Conservation (phyloP, 2,888 invertebrate species). For the Dynastes hyllus region DNA sequence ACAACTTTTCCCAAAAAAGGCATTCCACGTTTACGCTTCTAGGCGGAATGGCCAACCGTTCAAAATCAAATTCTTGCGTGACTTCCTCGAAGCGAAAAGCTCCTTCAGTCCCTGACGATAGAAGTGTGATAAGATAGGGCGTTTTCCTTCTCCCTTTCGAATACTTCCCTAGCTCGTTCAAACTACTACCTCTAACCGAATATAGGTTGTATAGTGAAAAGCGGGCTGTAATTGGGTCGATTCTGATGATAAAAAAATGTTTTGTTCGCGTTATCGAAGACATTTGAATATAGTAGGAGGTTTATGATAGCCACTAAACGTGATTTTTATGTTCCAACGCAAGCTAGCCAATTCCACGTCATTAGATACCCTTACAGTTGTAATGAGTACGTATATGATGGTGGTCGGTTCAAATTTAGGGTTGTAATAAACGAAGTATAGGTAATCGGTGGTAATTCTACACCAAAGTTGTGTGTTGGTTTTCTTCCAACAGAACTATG, state of each 20-base stretch:
- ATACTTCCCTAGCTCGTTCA: background rate
- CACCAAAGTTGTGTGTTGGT: too few relatives aligned
- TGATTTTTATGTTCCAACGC: conserved; percentile 11
- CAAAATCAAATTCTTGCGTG: conserved; percentile 43
- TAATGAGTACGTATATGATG: too few relatives aligned
- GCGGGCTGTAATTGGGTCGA: conserved; percentile 10
- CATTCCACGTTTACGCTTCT: background rate
- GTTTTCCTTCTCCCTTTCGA: background rate
- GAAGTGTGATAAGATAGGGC: conserved; percentile 18
- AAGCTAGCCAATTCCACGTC: background rate
- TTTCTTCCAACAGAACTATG: too few relatives aligned
- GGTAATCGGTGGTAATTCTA: too few relatives aligned
- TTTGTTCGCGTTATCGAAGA: conserved; percentile 22
- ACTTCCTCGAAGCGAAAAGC: conserved; percentile 34
- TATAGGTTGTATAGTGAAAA: background rate
- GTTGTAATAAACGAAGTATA: too few relatives aligned
- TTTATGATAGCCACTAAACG: conserved; percentile 27
- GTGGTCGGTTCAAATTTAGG: too few relatives aligned
- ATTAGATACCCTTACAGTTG: background rate
- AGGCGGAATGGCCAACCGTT: conserved; percentile 16
- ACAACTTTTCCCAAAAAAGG: background rate
- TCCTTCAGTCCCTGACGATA: conserved; percentile 30
- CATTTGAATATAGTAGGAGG: background rate
- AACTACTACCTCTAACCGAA: background rate
- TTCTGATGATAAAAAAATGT: conserved; percentile 11